These are phyloP conservation scores for Leptopilina syphax DNA, from an alignment of 2,888 invertebrate genomes.

Conservation along the genomic window DNA sequence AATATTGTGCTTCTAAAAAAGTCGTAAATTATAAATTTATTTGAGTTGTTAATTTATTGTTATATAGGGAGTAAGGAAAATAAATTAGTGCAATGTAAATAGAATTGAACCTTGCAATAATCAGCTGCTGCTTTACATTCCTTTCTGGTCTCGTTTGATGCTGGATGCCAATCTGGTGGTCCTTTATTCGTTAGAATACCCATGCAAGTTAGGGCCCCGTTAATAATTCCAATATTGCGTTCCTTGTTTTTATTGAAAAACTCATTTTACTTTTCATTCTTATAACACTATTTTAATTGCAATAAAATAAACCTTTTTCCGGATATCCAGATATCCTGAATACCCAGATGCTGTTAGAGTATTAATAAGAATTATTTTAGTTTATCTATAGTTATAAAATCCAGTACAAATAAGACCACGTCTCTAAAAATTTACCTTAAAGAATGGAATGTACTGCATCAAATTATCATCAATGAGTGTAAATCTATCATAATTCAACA, in stretches of 20 bases:
- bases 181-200: conserved; percentile 88
- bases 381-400: too few relatives aligned
- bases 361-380: too few relatives aligned
- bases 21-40: too few relatives aligned
- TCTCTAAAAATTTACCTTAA: conserved; percentile 82
- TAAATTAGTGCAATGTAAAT: background rate
- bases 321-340: too few relatives aligned
- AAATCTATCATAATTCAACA: conserved; percentile 88
- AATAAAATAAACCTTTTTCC: too few relatives aligned
- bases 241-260: conserved; percentile 76
- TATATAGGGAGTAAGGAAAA: too few relatives aligned
- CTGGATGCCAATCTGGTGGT: conserved; percentile 90
- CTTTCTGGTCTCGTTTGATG: conserved; percentile 81
- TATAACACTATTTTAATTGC: too few relatives aligned
- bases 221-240: conserved; percentile 87
- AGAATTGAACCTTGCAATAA: conserved; percentile 81
- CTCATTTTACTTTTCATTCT: too few relatives aligned
- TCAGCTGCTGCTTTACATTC: conserved; percentile 81
- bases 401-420: too few relatives aligned
- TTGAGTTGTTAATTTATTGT: too few relatives aligned
- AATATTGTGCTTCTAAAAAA: conserved; percentile 78
- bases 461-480: conserved; percentile 89
- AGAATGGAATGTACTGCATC: conserved; percentile 84
- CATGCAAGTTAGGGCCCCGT: conserved; percentile 90
- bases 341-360: too few relatives aligned